Percentiles rank a stretch among this genome's conserved stretches.
These are phyloP conservation scores for Hippopotamyrus pictus DNA, from an alignment of 2,797 vertebrate species.

Conservation along the genomic window DNA sequence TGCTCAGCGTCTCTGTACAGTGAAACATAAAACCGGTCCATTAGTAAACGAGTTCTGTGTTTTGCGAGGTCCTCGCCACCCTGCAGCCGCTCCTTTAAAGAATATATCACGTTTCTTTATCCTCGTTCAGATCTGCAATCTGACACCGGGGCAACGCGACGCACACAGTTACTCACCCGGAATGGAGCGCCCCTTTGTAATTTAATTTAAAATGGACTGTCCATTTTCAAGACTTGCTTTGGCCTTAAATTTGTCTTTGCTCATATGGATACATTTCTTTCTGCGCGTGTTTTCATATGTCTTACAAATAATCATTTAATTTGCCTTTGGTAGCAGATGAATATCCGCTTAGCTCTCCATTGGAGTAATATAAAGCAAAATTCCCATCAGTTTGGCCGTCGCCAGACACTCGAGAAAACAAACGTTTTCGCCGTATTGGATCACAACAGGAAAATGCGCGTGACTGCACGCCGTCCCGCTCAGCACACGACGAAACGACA, in stretches of 20 bases:
- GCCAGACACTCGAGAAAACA: slow-evolving; percentile 70
- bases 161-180: slow-evolving; percentile 45
- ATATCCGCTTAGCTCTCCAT: neutral
- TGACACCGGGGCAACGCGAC: slow-evolving; percentile 61
- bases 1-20: slow-evolving; percentile 58
- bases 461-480: slow-evolving; percentile 30
- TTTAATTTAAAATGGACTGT: slow-evolving; percentile 43
- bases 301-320: neutral
- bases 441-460: slow-evolving; percentile 27
- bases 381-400: slow-evolving; percentile 49
- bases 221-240: slow-evolving; percentile 28
- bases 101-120: slow-evolving; percentile 95
- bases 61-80: slow-evolving; percentile 82
- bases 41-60: slow-evolving; percentile 98
- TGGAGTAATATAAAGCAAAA: slow-evolving; percentile 31
- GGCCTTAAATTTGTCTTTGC: neutral
- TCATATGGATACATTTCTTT: neutral
- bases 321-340: neutral
- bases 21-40: slow-evolving; percentile 94
- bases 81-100: slow-evolving; percentile 86
- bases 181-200: slow-evolving; percentile 46
- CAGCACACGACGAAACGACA: slow-evolving; percentile 31
- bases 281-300: neutral
- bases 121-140: slow-evolving; percentile 82
- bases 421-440: slow-evolving; percentile 37